Base-by-base conservation (phyloP, 2,113 vertebrate genomes). In the Pholis gunnellus region DNA sequence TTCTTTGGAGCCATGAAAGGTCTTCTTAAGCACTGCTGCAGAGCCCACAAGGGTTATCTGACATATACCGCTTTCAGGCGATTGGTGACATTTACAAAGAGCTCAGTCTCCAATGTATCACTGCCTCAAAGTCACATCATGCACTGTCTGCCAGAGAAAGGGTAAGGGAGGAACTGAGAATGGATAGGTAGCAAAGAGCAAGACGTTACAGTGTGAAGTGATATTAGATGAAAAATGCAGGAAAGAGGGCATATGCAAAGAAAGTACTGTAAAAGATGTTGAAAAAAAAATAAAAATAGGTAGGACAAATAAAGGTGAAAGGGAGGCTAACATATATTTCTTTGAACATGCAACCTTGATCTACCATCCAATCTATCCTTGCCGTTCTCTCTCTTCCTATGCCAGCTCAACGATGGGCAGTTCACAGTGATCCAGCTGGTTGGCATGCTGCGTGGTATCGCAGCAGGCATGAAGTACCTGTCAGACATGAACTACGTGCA, bases 401-500 rank as follows among this genome's bases (percentile, higher is more conserved):
- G 31, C 65, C 90, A 99, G 98, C 92, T 98, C 88, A 99, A 99
- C 9, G 98, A 99, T 0, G 98, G 98, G 75, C 98, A 99, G 93
- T 99, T 99, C 94, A 99, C 98, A 0, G 98, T 98, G 87, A 99
- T 99, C 93, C 98, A 99, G 94, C 94, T 99, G 85, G 97, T 99
- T 59, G 98, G 98, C 74, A 99, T 99, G 98, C 82, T 99, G 88
- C 95, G 98, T 9, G 98, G 98, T 57, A 99, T 99, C 0, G 98
- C 98, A 0, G 97, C 97, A 0, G 98, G 98, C 85, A 99, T 99
- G 98, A 99, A 99, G 89, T 99, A 99, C 92, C 95, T 99, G 56
- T 98, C 97, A 0, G 98, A 99, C 88, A 99, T 99, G 98, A 99
- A 99, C 94, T 99, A 99, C 0, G 97, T 99, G 75, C 98, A 99